These are phyloP conservation scores for Axea sp. DNA, from an alignment of 2,888 invertebrate genomes.

Conservation along the genomic window DNA sequence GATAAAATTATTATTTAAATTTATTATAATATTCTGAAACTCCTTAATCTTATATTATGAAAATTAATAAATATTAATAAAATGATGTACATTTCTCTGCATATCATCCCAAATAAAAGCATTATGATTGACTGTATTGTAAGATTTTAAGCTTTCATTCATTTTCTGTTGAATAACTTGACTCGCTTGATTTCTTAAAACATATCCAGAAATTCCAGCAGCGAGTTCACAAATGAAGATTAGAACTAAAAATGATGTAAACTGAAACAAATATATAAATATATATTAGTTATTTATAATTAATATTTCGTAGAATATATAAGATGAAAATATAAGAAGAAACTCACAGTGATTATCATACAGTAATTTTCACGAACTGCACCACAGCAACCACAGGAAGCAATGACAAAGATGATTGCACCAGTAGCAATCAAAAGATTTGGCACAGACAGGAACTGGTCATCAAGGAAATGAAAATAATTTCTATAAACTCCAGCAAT, in stretches of 20 bases:
- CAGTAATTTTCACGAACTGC: slow-evolving; percentile 91
- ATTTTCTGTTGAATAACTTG: slow-evolving; percentile 81
- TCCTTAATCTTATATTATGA: no score
- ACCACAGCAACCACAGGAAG: slow-evolving; percentile 94
- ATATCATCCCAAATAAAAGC: slow-evolving; percentile 82
- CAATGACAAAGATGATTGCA: slow-evolving; percentile 86
- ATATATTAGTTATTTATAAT: no score
- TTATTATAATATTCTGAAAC: no score
- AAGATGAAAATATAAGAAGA: not conserved
- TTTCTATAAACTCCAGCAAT: slow-evolving; percentile 84
- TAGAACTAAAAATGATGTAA: slow-evolving; percentile 84
- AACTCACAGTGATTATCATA: slow-evolving; percentile 89
- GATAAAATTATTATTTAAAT: no score
- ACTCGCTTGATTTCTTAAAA: slow-evolving; percentile 82
- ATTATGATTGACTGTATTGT: slow-evolving; percentile 78
- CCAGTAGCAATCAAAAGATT: slow-evolving; percentile 83
- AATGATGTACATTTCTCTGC: slow-evolving; percentile 80
- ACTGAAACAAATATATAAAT: slow-evolving; percentile 81
- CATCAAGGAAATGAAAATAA: slow-evolving; percentile 85
- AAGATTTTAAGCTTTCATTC: slow-evolving; percentile 79
- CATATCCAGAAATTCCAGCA: slow-evolving; percentile 88
- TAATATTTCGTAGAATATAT: not conserved
- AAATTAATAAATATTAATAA: no score
- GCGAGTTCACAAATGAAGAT: slow-evolving; percentile 88
- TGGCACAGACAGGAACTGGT: slow-evolving; percentile 87